Base-by-base conservation (phyloP, 2,888 invertebrate genomes). In the Diachrysia chrysitis region DNA sequence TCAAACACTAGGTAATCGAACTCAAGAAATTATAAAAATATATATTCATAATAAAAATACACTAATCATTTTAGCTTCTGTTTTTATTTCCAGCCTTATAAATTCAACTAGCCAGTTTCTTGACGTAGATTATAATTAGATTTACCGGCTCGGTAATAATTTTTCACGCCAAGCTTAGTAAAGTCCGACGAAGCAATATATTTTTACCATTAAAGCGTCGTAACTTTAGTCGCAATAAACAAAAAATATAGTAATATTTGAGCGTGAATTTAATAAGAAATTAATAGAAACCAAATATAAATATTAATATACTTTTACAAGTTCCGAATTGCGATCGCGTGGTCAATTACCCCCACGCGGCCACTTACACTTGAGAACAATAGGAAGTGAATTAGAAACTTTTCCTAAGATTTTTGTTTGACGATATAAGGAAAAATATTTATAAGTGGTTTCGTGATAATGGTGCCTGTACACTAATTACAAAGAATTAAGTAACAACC, bases 311-410 rank as follows among this genome's bases (percentile, higher is more conserved):
- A 71, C 54, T 69, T 69, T 60, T 61, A 59, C 29, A 67, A 72
- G 73, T 69, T 66, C 62, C 75, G 65, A 77, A 79, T 54, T 55
- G 21, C 59, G 70, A 79, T 85, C 76, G 85, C 85, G 83, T 84
- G 85, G 73, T 76, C 84, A 75, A 82, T 82, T 83, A 83, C 71
- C 73, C 68, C 64, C 76, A 73, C 70, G 69, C 60, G 55, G 70
- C 19, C 29, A 61, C 68, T 71, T 66, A 82, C 68, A 70, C 58
- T n/a, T 53, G 61, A 75, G 76, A 66, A 80, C 67, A 75, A 80
- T 64, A 71, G 70, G 64, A 79, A 82, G 63, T 79, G 66, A 73
- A 71, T 79, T 78, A 73, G 61, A 58, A 81, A 80, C 67, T 79
- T 79, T 76, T 61, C 16, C 46, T 37, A 35, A 68, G 64, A 63